Evolutionary conservation across 2,797 vertebrate genomes (phyloP).

Genomic region (Gadopsis bispinosus): DNA sequence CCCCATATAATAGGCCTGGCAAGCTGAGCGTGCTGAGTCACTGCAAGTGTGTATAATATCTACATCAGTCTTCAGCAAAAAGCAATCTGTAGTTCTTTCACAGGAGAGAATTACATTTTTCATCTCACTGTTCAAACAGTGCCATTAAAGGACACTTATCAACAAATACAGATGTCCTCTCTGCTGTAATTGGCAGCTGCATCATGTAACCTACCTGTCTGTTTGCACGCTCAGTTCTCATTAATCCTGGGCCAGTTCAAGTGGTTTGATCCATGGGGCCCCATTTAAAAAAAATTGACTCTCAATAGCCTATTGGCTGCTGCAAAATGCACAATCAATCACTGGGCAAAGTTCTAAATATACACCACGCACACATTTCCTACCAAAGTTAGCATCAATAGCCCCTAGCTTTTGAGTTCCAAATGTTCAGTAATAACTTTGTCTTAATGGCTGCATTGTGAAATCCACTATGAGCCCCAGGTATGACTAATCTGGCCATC

Average conservation of each 20-base stretch:
- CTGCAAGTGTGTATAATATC: conserved; percentile 5
- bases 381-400: conserved; percentile 44
- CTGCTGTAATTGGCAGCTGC: not conserved
- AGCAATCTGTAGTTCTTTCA: conserved; percentile 22
- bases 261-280: conserved; percentile 35
- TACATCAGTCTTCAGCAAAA: conserved; percentile 19
- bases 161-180: conserved; percentile 17
- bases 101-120: conserved; percentile 16
- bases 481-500: conserved; percentile 50
- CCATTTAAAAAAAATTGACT: conserved; percentile 29
- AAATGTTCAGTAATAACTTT: conserved; percentile 53
- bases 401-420: conserved; percentile 30
- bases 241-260: conserved; percentile 31
- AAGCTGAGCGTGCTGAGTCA: conserved; percentile 17
- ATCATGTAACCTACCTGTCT: conserved; percentile 28
- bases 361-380: conserved; percentile 25
- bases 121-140: conserved; percentile 10
- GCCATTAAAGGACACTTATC: conserved; percentile 25
- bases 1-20: not conserved
- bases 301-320: conserved; percentile 44
- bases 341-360: conserved; percentile 50
- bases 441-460: conserved; percentile 44
- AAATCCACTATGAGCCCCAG: conserved; percentile 44
- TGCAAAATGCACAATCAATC: conserved; percentile 62
- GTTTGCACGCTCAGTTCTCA: conserved; percentile 3